Evolutionary conservation across 2,113 vertebrate species (phyloP).

Genomic region (Nansenia antarctica): DNA sequence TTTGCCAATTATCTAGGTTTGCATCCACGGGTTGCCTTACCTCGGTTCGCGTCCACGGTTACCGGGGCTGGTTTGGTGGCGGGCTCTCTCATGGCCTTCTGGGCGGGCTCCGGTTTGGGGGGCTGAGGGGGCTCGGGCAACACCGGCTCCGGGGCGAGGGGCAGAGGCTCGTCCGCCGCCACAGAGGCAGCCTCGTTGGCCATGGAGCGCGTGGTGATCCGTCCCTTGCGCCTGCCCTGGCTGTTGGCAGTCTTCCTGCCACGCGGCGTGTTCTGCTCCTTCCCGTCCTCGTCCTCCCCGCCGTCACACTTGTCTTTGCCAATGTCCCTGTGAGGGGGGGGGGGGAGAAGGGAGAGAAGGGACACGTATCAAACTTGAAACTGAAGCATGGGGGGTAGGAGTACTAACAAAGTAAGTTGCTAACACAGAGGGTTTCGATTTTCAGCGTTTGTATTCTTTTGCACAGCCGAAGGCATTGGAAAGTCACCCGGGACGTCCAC

Average conservation of each 20-base stretch:
- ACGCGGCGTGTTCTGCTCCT: conserved; percentile 88
- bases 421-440: background rate
- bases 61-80: conserved; percentile 59
- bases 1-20: conserved; percentile 75
- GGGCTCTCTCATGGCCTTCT: conserved; percentile 71
- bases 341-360: background rate
- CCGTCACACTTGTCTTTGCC: conserved; percentile 93
- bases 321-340: conserved; percentile 82
- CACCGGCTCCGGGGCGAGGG: conserved; percentile 81
- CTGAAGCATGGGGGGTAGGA: background rate
- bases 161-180: conserved; percentile 84
- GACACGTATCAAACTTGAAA: too few relatives aligned
- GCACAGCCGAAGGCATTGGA: conserved; percentile 13
- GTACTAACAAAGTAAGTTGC: background rate
- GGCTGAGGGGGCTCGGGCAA: conserved; percentile 67
- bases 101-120: conserved; percentile 66
- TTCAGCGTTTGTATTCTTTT: background rate
- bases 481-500: conserved; percentile 43
- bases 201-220: conserved; percentile 98
- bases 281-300: conserved; percentile 91
- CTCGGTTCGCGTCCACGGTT: conserved; percentile 69
- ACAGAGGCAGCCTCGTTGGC: conserved; percentile 93
- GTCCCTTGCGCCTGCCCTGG: conserved; percentile 93
- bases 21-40: conserved; percentile 71
- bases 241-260: conserved; percentile 98